Evolutionary conservation across 2,113 vertebrate genomes (phyloP).

Genomic region (Tapirus terrestris): DNA sequence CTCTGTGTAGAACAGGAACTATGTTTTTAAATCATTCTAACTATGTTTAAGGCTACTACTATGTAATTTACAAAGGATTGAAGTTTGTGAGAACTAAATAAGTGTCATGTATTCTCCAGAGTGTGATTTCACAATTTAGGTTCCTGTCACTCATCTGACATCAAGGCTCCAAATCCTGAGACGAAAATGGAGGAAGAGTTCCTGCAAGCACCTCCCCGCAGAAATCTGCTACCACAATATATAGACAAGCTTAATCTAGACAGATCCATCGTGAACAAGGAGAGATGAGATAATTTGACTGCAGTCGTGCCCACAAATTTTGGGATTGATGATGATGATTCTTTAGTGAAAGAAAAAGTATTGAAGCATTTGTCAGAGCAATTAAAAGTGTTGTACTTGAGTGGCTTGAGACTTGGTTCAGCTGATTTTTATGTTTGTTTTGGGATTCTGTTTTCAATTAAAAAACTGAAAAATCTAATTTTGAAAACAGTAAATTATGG

Average conservation of each 20-base stretch:
- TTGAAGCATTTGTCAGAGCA: neutral
- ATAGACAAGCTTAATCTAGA: neutral
- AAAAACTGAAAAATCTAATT: neutral
- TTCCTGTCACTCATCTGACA: neutral
- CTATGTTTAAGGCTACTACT: neutral
- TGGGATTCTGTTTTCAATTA: neutral
- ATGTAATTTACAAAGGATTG: neutral
- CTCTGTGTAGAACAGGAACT: neutral
- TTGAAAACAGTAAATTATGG: neutral
- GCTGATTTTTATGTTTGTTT: constrained; percentile 5
- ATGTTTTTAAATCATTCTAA: neutral
- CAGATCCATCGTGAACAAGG: neutral
- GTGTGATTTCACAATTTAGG: neutral
- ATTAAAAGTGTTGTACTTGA: neutral
- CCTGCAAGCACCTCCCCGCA: neutral
- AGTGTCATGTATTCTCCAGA: neutral
- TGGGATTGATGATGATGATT: neutral
- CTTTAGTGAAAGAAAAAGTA: neutral
- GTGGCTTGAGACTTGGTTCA: neutral
- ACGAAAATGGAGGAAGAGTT: neutral
- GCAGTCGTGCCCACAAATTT: neutral
- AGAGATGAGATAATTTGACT: neutral
- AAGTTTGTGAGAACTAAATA: neutral
- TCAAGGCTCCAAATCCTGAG: neutral
- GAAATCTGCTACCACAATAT: neutral